Percentiles rank a stretch among this genome's conserved stretches.
Conservation (phyloP, 2,888 invertebrate genomes). For the Apotomis turbidana region DNA sequence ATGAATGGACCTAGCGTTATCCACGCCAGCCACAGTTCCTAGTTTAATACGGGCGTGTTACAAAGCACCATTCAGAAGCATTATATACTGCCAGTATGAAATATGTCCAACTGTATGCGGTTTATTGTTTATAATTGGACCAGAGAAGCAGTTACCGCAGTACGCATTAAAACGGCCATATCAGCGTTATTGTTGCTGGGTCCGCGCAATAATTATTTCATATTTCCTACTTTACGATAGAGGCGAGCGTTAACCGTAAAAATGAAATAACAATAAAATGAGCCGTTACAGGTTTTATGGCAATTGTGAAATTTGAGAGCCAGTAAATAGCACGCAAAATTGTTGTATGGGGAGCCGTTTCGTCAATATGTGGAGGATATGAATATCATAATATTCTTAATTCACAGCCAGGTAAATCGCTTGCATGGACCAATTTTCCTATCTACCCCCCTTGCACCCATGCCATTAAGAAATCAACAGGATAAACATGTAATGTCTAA, state of each 20-base stretch:
- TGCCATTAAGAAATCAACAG: too few relatives aligned
- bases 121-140: conserved; percentile 39
- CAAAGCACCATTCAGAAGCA: conserved; percentile 35
- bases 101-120: conserved; percentile 29
- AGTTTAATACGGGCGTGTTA: conserved; percentile 27
- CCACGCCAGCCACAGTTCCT: conserved; percentile 32
- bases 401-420: too few relatives aligned
- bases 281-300: conserved; percentile 22
- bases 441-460: too few relatives aligned
- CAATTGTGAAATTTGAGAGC: conserved; percentile 19
- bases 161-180: conserved; percentile 11
- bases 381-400: too few relatives aligned
- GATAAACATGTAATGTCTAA: too few relatives aligned
- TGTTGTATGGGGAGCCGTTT: not conserved
- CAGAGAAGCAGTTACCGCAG: conserved; percentile 19
- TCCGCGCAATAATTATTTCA: conserved; percentile 33
- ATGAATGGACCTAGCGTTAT: conserved; percentile 34
- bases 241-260: conserved; percentile 32
- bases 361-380: not conserved
- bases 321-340: conserved; percentile 13
- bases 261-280: conserved; percentile 35
- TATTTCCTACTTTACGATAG: conserved; percentile 27
- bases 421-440: not conserved
- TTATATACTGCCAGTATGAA: conserved; percentile 38
- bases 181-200: conserved; percentile 12